Conservation (phyloP, 2,888 invertebrate genomes). For the Thymelicus sylvestris region DNA sequence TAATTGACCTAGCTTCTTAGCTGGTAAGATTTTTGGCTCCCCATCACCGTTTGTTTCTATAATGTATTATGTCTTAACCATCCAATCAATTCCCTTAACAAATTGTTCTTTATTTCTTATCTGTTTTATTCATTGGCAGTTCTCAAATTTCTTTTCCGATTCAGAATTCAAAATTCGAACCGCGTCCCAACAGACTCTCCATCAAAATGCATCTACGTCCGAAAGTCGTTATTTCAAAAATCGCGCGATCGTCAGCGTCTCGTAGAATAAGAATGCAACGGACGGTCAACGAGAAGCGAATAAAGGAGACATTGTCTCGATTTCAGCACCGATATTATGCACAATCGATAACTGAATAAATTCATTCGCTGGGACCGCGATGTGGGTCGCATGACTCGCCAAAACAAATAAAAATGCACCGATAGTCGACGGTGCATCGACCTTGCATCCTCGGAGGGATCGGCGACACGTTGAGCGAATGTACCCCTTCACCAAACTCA, state of each 20-base stretch:
- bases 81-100: no score
- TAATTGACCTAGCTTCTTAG: no score
- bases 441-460: conserved; percentile 70
- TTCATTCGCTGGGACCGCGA: conserved; percentile 75
- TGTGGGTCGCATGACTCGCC: conserved; percentile 81
- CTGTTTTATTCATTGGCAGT: no score
- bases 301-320: conserved; percentile 51
- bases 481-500: conserved; percentile 49
- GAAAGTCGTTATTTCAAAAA: conserved; percentile 36
- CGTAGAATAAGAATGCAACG: conserved; percentile 32
- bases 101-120: no score
- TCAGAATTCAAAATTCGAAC: neutral
- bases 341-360: conserved; percentile 83
- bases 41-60: no score
- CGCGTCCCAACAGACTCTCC: conserved; percentile 1
- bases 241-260: conserved; percentile 15
- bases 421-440: conserved; percentile 81
- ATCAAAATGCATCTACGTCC: conserved; percentile 27
- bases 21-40: no score
- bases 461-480: conserved; percentile 49
- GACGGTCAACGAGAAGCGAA: conserved; percentile 33
- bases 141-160: neutral
- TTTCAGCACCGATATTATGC: conserved; percentile 69
- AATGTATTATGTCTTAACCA: no score
- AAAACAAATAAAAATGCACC: conserved; percentile 83